Percentiles rank a stretch among this genome's conserved stretches.
Evolutionary conservation across 2,113 vertebrate species (phyloP).

Genomic region (Megalops atlanticus): DNA sequence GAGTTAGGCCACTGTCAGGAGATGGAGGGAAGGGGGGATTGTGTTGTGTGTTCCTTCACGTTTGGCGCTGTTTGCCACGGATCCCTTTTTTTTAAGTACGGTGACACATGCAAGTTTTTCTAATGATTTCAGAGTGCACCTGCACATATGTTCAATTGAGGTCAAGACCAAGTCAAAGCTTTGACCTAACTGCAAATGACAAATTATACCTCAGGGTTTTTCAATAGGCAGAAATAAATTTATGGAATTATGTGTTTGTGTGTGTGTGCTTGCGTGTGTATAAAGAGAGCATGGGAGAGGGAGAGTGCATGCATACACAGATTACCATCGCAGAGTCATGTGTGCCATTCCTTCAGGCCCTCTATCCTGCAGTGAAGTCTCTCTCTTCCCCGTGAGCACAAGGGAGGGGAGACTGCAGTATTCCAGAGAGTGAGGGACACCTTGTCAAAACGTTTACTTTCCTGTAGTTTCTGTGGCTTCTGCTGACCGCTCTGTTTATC

Average conservation of each 20-base stretch:
- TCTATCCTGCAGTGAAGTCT: not conserved
- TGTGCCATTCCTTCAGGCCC: too few relatives aligned
- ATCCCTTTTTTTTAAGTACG: not conserved
- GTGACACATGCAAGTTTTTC: not conserved
- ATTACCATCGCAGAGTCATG: too few relatives aligned
- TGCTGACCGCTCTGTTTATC: constrained; percentile 35
- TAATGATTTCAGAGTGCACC: not conserved
- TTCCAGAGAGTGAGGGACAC: not conserved
- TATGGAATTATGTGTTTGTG: too few relatives aligned
- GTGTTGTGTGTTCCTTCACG: not conserved
- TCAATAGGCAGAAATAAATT: too few relatives aligned
- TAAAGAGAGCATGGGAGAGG: too few relatives aligned
- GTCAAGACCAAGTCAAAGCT: constrained; percentile 16
- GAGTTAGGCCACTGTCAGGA: constrained; percentile 50
- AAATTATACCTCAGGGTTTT: not conserved
- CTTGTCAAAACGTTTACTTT: constrained; percentile 30
- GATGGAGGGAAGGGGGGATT: constrained; percentile 29
- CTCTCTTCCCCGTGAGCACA: too few relatives aligned
- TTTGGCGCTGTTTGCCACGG: not conserved
- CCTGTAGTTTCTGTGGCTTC: constrained; percentile 33
- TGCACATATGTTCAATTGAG: not conserved
- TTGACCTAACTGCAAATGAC: constrained; percentile 6
- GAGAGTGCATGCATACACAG: too few relatives aligned
- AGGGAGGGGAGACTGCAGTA: not conserved
- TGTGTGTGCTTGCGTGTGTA: too few relatives aligned